Evolutionary conservation across 2,888 invertebrate genomes (phyloP).

Genomic region (Rotaria macrura): DNA sequence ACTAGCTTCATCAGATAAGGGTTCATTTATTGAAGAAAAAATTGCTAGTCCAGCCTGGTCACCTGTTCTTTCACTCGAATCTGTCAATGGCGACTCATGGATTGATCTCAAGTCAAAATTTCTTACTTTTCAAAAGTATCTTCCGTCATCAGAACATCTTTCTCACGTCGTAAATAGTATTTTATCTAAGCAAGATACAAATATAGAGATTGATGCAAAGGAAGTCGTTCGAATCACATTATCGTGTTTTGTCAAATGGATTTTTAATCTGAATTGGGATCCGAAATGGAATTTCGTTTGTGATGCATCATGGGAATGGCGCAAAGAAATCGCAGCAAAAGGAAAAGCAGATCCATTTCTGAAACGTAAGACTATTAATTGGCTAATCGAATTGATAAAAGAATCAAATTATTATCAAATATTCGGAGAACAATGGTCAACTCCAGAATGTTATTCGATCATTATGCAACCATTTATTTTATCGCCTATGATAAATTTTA

Average conservation of each 20-base stretch:
- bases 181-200: background rate
- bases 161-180: background rate
- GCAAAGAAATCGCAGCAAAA: slow-evolving; percentile 24
- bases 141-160: background rate
- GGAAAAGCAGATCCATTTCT: background rate
- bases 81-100: slow-evolving; percentile 14
- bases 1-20: background rate
- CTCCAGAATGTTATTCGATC: slow-evolving; percentile 21
- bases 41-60: slow-evolving; percentile 12
- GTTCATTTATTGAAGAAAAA: slow-evolving; percentile 22
- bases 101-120: slow-evolving; percentile 14
- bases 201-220: slow-evolving; percentile 14
- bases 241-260: background rate
- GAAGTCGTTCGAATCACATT: background rate
- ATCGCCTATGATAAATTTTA: slow-evolving; percentile 27
- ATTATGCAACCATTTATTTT: slow-evolving; percentile 26
- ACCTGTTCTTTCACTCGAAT: slow-evolving; percentile 21
- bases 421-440: slow-evolving; percentile 20
- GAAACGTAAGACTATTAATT: slow-evolving; percentile 7
- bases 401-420: background rate
- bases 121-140: slow-evolving; percentile 17
- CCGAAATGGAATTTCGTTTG: slow-evolving; percentile 4
- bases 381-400: background rate
- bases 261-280: background rate
- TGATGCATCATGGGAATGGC: slow-evolving; percentile 10